Evolutionary conservation across 2,888 invertebrate genomes (phyloP), one percentile per base, ranked within the genome.

Genomic region (Patella caerulea): DNA sequence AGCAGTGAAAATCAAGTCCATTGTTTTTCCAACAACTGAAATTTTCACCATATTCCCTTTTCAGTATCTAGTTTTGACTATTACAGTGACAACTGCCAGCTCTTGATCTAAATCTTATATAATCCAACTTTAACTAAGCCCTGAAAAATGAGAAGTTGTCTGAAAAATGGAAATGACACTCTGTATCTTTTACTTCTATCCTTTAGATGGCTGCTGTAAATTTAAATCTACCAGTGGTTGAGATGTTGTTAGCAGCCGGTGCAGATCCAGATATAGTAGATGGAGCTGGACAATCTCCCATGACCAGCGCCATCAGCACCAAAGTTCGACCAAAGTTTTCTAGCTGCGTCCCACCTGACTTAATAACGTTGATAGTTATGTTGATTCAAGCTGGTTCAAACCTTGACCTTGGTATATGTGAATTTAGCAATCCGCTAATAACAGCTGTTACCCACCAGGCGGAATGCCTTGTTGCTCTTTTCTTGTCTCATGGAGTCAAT

Each of bases 401-500:
- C 69, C 77, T 87, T 19, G 85, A 86, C 75, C 59, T 81, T 45
- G 82, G 56, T 17, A 69, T 81, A n/a, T 78, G 80, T 45, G 85
- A 86, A 74, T 80, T 83, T 73, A 84, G 85, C 73, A 88, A 86
- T 75, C 86, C 88, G 12, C 76, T 89, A 70, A 81, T 88, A 56
- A 79, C 85, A 65, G 84, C 86, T 24, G 78, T 85, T 3, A 79
- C 83, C 54, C 77, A 85, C 17, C 83, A 86, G 74, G 84, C 84
- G 24, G 76, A 81, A 5, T 78, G 79, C 5, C 79, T 88, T n/a
- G 82, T 85, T 9, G 59, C 81, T 71, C 86, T 83, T 75, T 84
- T 89, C 24, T 81, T 88, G 53, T 79, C 83, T 11, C 76, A 83
- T 53, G 89, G 89, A 0, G 86, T 88, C 7, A 75, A 82, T 65